Conservation (phyloP, 2,113 vertebrate genomes). For the Oryzias melastigma region DNA sequence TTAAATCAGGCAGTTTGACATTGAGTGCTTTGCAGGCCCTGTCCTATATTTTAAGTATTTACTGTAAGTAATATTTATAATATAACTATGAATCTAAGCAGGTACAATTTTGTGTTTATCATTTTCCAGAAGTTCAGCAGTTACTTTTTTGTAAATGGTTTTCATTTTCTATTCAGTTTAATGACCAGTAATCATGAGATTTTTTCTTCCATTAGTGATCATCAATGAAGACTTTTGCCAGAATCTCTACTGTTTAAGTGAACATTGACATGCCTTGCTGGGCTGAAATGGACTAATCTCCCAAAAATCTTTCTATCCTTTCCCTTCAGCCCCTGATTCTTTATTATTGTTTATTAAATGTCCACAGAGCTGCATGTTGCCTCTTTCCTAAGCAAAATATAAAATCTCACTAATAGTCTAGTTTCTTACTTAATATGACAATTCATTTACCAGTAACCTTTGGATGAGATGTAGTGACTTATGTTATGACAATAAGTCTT, state of each 20-base stretch:
- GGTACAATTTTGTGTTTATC: background rate
- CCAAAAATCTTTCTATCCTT: conserved; percentile 39
- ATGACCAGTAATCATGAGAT: conserved; percentile 69
- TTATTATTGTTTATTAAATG: conserved; percentile 46
- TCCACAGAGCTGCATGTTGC: conserved; percentile 45
- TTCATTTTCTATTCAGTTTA: conserved; percentile 54
- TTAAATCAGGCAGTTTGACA: conserved; percentile 24
- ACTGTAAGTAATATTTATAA: no score
- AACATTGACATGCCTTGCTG: conserved; percentile 65
- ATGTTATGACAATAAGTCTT: no score
- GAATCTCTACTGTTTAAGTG: conserved; percentile 55
- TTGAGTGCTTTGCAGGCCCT: conserved; percentile 19
- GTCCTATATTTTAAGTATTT: conserved; percentile 10
- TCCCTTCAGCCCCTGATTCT: conserved; percentile 7
- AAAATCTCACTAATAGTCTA: no score
- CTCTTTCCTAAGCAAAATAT: conserved; percentile 45
- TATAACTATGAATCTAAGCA: no score
- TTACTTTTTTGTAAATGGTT: conserved; percentile 48
- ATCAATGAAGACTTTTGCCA: conserved; percentile 62
- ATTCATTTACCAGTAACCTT: no score
- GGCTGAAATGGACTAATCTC: conserved; percentile 44
- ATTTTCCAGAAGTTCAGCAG: background rate
- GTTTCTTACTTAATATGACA: no score
- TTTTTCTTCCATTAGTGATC: conserved; percentile 37
- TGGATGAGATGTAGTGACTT: no score